Evolutionary conservation across 1,140 invertebrate species (phyloP).

Genomic region (Parapsyche elsis): DNA sequence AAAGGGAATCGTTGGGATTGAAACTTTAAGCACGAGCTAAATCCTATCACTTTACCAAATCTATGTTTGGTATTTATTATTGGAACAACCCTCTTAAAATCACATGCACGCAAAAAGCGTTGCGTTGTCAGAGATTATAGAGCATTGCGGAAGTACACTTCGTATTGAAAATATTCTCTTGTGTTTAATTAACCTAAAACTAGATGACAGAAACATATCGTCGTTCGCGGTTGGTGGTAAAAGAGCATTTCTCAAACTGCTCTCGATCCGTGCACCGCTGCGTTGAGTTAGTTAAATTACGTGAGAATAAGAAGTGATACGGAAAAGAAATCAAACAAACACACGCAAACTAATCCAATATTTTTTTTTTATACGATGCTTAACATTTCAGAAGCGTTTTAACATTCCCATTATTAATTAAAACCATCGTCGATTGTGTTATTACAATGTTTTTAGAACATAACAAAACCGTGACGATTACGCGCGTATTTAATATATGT

Average conservation of each 20-base stretch:
- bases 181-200: slow-evolving; percentile 34
- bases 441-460: neutral
- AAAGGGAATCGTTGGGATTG: no score
- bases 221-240: slow-evolving; percentile 35
- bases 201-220: slow-evolving; percentile 42
- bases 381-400: neutral
- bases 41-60: no score
- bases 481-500: no score
- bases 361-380: neutral
- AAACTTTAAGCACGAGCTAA: no score
- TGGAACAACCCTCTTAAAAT: neutral
- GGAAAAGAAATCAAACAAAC: neutral
- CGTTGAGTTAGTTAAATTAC: slow-evolving; percentile 24
- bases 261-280: slow-evolving; percentile 4
- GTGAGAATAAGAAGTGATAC: slow-evolving; percentile 10
- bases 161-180: slow-evolving; percentile 17
- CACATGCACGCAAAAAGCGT: neutral
- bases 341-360: slow-evolving; percentile 17
- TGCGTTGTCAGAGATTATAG: slow-evolving; percentile 11
- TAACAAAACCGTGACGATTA: no score
- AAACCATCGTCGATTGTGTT: slow-evolving; percentile 1
- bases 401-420: neutral
- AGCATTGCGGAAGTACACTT: slow-evolving; percentile 17
- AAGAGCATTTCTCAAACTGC: slow-evolving; percentile 38
- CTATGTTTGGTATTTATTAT: no score